These are phyloP conservation scores for Malthinus flaveolus DNA, from an alignment of 2,888 invertebrate species.

Conservation along the genomic window DNA sequence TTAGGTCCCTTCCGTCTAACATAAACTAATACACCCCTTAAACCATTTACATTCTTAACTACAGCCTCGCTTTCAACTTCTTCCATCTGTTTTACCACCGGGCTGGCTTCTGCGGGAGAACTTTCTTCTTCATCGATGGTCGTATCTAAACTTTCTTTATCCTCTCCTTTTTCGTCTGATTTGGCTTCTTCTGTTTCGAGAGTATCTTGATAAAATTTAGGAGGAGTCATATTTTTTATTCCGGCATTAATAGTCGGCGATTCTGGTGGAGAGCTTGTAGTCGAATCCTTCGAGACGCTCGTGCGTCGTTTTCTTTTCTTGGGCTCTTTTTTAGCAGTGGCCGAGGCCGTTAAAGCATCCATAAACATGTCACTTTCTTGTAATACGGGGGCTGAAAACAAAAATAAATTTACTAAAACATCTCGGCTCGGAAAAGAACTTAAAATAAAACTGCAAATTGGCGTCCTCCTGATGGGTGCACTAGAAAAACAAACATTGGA, in stretches of 20 bases:
- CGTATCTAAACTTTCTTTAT: not conserved
- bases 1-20: conserved; percentile 79
- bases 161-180: conserved; percentile 37
- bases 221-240: conserved; percentile 60
- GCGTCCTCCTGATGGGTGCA: too few relatives aligned
- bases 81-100: not conserved
- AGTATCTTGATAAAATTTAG: conserved; percentile 90
- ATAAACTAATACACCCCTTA: conserved; percentile 75
- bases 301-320: conserved; percentile 78
- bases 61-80: conserved; percentile 32
- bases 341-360: conserved; percentile 84
- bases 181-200: conserved; percentile 61
- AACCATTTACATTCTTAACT: conserved; percentile 54
- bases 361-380: conserved; percentile 93
- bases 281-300: conserved; percentile 67
- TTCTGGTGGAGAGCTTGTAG: conserved; percentile 52
- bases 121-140: conserved; percentile 5
- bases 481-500: not conserved
- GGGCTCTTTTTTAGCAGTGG: conserved; percentile 72
- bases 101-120: conserved; percentile 8
- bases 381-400: conserved; percentile 69
- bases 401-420: conserved; percentile 25
- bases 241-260: conserved; percentile 34
- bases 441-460: not conserved
- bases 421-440: not conserved